Evolutionary conservation across 1,140 invertebrate species (phyloP).

Genomic region (Macrobrachium nipponense): DNA sequence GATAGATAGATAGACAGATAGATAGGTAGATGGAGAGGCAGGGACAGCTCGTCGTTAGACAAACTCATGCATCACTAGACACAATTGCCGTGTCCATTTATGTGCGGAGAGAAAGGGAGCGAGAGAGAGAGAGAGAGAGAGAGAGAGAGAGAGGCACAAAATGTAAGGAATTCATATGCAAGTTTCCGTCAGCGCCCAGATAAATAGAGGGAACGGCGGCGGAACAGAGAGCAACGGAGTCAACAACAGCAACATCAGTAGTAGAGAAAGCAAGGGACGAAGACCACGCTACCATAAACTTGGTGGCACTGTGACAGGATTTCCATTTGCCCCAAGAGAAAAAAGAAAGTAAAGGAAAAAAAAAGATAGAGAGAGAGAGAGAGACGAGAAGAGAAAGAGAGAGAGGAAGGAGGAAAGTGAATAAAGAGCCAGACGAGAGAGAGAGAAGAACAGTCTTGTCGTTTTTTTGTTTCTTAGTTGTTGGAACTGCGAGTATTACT

Average conservation of each 20-base stretch:
- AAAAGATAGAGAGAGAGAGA: conserved; percentile 22
- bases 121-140: not conserved
- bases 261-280: not conserved
- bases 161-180: no score
- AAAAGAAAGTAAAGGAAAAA: not conserved
- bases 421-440: conserved; percentile 23
- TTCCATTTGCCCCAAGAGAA: no score
- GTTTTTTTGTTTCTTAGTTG: not conserved
- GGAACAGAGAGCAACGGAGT: not conserved
- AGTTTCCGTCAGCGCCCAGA: no score
- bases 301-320: no score
- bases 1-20: not conserved
- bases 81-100: no score
- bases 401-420: conserved; percentile 7
- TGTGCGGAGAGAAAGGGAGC: no score
- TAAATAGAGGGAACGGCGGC: no score
- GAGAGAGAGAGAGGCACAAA: not conserved
- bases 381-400: not conserved
- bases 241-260: not conserved
- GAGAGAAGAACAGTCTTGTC: not conserved
- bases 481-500: not conserved
- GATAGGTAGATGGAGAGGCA: not conserved
- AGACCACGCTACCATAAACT: no score
- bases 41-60: no score
- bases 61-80: no score